Evolutionary conservation across 2,888 invertebrate genomes (phyloP).

Genomic region (Amphipyra berbera): DNA sequence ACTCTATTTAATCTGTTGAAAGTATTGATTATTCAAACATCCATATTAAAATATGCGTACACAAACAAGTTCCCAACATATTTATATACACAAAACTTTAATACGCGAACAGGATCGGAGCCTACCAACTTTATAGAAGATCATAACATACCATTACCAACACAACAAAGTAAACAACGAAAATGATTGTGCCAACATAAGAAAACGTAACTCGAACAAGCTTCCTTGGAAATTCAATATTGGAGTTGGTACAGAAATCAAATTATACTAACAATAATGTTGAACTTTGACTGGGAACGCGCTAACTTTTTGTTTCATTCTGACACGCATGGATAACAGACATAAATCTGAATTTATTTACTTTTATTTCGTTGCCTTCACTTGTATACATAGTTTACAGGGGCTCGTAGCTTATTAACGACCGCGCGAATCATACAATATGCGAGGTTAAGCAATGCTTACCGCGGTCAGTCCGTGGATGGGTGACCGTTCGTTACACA

Average conservation of each 20-base stretch:
- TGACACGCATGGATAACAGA: slow-evolving; percentile 36
- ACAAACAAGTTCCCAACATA: slow-evolving; percentile 45
- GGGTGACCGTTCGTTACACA: too few relatives aligned
- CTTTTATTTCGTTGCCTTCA: slow-evolving; percentile 29
- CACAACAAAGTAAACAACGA: slow-evolving; percentile 59
- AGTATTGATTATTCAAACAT: slow-evolving; percentile 43
- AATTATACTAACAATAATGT: slow-evolving; percentile 69
- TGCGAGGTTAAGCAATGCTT: too few relatives aligned
- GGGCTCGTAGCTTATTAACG: too few relatives aligned
- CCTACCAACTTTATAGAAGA: slow-evolving; percentile 52
- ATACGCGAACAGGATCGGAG: slow-evolving; percentile 41
- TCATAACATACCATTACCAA: slow-evolving; percentile 60
- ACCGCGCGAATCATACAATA: too few relatives aligned
- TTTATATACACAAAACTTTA: slow-evolving; percentile 36
- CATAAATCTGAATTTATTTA: slow-evolving; percentile 48
- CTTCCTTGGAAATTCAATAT: slow-evolving; percentile 69
- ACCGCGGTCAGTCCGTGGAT: too few relatives aligned
- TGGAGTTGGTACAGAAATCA: slow-evolving; percentile 68
- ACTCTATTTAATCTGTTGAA: not conserved
- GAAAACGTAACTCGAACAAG: slow-evolving; percentile 59
- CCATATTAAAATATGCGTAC: slow-evolving; percentile 36
- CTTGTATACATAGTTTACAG: not conserved
- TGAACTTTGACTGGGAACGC: slow-evolving; percentile 56
- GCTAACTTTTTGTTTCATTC: slow-evolving; percentile 52
- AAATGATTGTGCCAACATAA: slow-evolving; percentile 61